Evolutionary conservation across 1,140 invertebrate genomes (phyloP).

Genomic region (Tetraneura akinire): DNA sequence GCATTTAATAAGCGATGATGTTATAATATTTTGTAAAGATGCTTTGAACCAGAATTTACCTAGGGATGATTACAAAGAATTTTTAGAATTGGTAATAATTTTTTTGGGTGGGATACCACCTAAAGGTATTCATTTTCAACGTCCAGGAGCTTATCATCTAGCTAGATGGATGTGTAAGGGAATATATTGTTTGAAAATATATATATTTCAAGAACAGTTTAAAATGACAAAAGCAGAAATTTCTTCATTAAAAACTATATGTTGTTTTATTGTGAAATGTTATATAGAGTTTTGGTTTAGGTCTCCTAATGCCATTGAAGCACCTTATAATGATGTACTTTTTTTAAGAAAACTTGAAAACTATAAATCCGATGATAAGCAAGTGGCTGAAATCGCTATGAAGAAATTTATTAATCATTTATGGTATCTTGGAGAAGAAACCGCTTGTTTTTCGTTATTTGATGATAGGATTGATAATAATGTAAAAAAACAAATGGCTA

Average conservation of each 20-base stretch:
- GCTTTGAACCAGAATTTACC: conserved; percentile 43
- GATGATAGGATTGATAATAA: conserved; percentile 22
- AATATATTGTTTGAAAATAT: conserved; percentile 52
- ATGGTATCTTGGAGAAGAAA: conserved; percentile 34
- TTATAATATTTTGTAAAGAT: conserved; percentile 31
- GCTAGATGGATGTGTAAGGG: conserved; percentile 58
- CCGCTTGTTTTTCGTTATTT: conserved; percentile 30
- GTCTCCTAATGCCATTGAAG: background rate
- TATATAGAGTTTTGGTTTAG: conserved; percentile 18
- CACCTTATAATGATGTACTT: conserved; percentile 10
- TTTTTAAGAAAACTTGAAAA: conserved; percentile 19
- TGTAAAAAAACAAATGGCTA: background rate
- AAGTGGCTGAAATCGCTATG: background rate
- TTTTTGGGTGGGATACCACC: conserved; percentile 58
- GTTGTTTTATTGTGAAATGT: conserved; percentile 13
- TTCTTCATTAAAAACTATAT: conserved; percentile 9
- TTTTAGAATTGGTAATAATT: conserved; percentile 58
- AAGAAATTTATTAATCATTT: conserved; percentile 9
- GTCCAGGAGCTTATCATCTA: conserved; percentile 57
- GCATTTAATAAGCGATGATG: conserved; percentile 12
- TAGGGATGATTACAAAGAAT: conserved; percentile 58
- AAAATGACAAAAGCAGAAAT: conserved; percentile 14
- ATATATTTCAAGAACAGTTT: conserved; percentile 7
- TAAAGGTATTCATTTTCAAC: conserved; percentile 56
- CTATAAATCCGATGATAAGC: background rate